Conservation (phyloP, 2,888 invertebrate species). For the Cloeon dipterum region DNA sequence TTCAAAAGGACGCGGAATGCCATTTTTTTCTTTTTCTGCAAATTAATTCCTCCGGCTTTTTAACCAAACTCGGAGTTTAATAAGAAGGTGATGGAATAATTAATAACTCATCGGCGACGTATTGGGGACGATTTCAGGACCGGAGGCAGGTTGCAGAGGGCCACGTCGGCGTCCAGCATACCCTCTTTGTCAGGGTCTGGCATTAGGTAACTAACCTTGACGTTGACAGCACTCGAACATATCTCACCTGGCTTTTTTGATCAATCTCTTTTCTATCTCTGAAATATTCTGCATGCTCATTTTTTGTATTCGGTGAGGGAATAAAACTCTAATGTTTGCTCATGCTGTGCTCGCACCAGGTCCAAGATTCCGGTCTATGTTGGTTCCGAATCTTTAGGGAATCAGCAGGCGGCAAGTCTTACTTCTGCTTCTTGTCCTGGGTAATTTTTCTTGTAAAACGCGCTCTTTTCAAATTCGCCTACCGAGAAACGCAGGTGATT, state of each 20-base stretch:
- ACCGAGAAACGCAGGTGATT: neutral
- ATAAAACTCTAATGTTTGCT: neutral
- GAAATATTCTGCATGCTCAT: neutral
- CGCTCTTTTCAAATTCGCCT: neutral
- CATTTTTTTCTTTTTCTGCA: too few species aligned
- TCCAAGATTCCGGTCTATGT: constrained; percentile 52
- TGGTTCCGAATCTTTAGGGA: constrained; percentile 18
- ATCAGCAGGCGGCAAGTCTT: constrained; percentile 2
- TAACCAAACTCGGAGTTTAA: too few species aligned
- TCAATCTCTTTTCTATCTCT: neutral
- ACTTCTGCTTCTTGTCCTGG: constrained; percentile 8
- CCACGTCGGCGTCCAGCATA: constrained; percentile 50
- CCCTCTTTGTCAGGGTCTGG: constrained; percentile 57
- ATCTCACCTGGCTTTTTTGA: neutral
- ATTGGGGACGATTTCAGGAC: constrained; percentile 10
- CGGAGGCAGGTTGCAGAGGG: constrained; percentile 4
- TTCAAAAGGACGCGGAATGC: too few species aligned
- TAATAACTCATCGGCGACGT: too few species aligned
- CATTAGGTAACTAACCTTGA: constrained; percentile 38
- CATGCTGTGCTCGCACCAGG: constrained; percentile 25
- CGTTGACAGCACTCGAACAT: neutral
- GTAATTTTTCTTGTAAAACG: constrained; percentile 3
- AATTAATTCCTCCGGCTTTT: too few species aligned
- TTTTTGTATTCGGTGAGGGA: neutral
- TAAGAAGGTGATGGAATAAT: too few species aligned